phyloP scores from a whole-genome alignment of 1,140 invertebrate genomes.

The Steinernema khuongi region DNA sequence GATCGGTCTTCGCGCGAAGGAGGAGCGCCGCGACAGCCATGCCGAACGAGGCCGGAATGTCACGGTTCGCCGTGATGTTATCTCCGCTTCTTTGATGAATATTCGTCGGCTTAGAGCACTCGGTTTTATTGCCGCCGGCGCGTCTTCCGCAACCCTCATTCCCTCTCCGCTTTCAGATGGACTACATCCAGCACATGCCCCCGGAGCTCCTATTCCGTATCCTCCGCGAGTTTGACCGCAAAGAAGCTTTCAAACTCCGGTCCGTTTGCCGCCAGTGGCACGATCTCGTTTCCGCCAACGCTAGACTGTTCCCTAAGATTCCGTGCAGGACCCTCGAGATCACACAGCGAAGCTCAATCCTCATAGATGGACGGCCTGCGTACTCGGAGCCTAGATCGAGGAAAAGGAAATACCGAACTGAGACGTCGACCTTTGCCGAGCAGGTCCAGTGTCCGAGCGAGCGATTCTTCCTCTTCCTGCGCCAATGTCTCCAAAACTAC shows the following conservation, averaged over 20 bases:
- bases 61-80: conserved; percentile 1
- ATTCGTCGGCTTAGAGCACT: not conserved
- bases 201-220: not conserved
- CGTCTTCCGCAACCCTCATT: not conserved
- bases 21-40: conserved; percentile 6
- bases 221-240: not conserved
- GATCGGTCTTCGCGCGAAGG: not conserved
- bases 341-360: not conserved
- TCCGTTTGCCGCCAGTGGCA: not conserved
- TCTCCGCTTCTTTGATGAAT: conserved; percentile 4
- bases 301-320: not conserved
- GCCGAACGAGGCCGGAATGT: conserved; percentile 8
- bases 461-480: not conserved
- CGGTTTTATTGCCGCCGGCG: not conserved
- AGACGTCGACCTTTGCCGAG: not conserved
- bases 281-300: not conserved
- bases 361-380: not conserved
- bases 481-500: not conserved
- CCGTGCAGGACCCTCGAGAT: not conserved
- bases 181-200: not conserved
- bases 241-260: not conserved
- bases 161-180: conserved; percentile 8
- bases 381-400: not conserved
- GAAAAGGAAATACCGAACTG: not conserved
- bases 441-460: not conserved